Evolutionary conservation across 2,797 vertebrate species (phyloP).

Genomic region (Meda fulgida): DNA sequence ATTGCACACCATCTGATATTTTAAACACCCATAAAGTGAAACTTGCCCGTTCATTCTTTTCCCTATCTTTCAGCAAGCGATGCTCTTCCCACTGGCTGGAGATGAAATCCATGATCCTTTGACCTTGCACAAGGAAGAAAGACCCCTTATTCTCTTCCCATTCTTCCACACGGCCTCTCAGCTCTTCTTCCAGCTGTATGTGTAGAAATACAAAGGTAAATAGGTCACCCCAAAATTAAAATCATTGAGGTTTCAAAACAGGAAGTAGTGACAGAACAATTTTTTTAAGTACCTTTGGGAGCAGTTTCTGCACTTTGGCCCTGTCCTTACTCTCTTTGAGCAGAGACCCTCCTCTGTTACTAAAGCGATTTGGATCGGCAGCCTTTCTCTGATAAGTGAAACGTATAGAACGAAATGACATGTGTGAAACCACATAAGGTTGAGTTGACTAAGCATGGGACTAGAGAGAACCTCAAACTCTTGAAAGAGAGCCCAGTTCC

Average conservation of each 20-base stretch:
- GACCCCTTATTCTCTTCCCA: conserved; percentile 67
- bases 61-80: conserved; percentile 68
- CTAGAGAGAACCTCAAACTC: conserved; percentile 70
- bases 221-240: background rate
- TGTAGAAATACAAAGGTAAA: conserved; percentile 20
- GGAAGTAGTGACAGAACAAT: too few relatives aligned
- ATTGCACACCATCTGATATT: background rate
- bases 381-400: conserved; percentile 69
- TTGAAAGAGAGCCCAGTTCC: conserved; percentile 66
- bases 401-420: background rate
- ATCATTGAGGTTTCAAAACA: background rate
- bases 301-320: conserved; percentile 70
- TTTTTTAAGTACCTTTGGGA: conserved; percentile 68
- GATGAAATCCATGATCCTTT: conserved; percentile 68
- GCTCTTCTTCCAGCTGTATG: conserved; percentile 71
- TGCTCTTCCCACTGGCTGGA: conserved; percentile 69
- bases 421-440: background rate
- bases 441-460: background rate
- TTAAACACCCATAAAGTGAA: background rate
- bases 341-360: conserved; percentile 74
- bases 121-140: conserved; percentile 67
- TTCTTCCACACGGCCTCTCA: conserved; percentile 62
- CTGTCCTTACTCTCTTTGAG: conserved; percentile 74
- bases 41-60: conserved; percentile 68
- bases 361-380: conserved; percentile 71